Base-by-base conservation (phyloP, 2,888 invertebrate species). In the Parnassius smintheus region DNA sequence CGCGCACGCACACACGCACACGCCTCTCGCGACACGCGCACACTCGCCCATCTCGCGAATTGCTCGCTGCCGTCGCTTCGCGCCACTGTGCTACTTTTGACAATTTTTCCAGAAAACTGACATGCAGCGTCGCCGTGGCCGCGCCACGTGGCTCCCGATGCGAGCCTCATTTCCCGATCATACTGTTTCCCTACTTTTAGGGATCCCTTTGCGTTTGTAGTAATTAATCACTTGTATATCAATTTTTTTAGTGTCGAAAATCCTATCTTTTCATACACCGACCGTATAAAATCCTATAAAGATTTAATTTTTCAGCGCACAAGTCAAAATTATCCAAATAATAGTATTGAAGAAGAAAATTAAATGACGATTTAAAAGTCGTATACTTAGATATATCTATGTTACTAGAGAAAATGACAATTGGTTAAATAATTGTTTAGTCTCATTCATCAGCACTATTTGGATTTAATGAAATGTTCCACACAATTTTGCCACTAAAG, bases 71-170 rank as follows among this genome's bases (percentile, higher is more conserved):
- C 72, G 74, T 80, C 80, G 82, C 78, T 68, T 74, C 72, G 74
- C 79, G 80, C 75, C 82, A 81, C 73, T 84, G 87, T 85, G 85
- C 88, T 85, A 90, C 86, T 88, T 89, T 90, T 91, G 91, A 83
- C 87, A 88, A 81, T 89, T 89, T 91, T 91, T 91, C 88, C 91
- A 90, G 88, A 89, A 90, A 89, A 86, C 79, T 86, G 86, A 83
- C 88, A 87, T 88, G 86, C 85, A 85, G 75, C 80, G 84, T 82
- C 79, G 82, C 80, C 82, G 84, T 85, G 86, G 83, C 82, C 79
- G 76, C 70, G 70, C 76, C 75, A 69, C 77, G 76, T 75, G 71
- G 74, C 73, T 68, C 70, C 66, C 72, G 45, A 10, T 41, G 35
- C 60, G 42, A 44, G 44, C 44, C 44, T 44, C 56, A 12, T 46